phyloP scores from a whole-genome alignment of 2,797 vertebrate species.

The Ficedula albicollis region DNA sequence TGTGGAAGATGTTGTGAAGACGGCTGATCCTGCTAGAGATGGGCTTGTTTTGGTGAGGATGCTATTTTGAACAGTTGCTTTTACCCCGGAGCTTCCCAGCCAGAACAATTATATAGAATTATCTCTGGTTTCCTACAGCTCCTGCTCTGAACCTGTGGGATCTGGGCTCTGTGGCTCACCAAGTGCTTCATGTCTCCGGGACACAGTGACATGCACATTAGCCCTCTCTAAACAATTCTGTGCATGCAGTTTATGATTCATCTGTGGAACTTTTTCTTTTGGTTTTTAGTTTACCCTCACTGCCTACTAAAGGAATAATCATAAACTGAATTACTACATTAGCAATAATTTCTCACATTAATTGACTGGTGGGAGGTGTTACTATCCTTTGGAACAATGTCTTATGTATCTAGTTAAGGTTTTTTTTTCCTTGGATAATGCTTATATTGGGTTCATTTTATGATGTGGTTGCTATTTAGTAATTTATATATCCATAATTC shows the following conservation, averaged over 20 bases:
- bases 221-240: not conserved
- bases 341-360: not conserved
- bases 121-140: not conserved
- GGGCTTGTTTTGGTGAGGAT: slow-evolving; percentile 82
- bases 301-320: not conserved
- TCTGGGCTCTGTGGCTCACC: not conserved
- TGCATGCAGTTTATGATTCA: not conserved
- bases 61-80: not conserved
- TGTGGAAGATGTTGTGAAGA: slow-evolving; percentile 83
- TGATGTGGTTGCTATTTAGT: not conserved
- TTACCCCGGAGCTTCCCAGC: not conserved
- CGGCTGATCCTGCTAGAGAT: slow-evolving; percentile 77
- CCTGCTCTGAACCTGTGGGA: not conserved
- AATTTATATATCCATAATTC: not conserved
- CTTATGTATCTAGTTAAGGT: not conserved
- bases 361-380: not conserved
- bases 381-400: not conserved
- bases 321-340: not conserved
- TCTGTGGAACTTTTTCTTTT: not conserved
- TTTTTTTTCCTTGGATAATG: not conserved
- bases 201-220: not conserved
- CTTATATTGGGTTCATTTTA: slow-evolving; percentile 1
- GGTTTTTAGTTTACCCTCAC: not conserved
- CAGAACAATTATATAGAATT: not conserved
- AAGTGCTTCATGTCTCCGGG: not conserved